Base-by-base conservation (phyloP, 2,888 invertebrate genomes). In the Hirudinaria manillensis region DNA sequence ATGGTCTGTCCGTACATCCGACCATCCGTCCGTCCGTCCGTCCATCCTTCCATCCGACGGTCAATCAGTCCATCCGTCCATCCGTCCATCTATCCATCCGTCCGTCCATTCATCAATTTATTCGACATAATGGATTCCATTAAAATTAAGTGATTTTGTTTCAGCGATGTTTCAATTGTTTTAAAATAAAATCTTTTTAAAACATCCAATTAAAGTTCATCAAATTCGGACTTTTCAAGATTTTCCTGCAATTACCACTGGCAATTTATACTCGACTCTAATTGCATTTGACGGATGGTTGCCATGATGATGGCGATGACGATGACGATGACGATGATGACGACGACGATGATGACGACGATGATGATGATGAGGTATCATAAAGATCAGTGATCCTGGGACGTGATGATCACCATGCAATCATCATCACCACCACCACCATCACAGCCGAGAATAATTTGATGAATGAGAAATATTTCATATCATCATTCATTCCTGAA, bases 371-470 rank as follows among this genome's bases (percentile, higher is more conserved):
- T 61, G 45, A 45, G 45, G 45, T 45, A 16, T 10, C 45, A 45
- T 16, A 16, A 7, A 45, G 45, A 45, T 45, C 13, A 45, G 45
- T 45, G 45, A 45, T 45, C 10, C 10, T 7, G 45, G 45, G 10
- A 45, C 45, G 45, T 45, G 45, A 61, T 61, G 61, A 61, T 61
- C 24, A 61, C 29, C 24, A 61, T 61, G 61, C 24, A 27, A 29
- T 61, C 61, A 61, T 16, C 61, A 61, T 61, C 29, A 61, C n/a
- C 29, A 27, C n/a, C 61, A 61, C 13, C 61, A 61, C n/a, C 29
- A 61, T 61, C 29, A 27, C n/a, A 61, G 10, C 29, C 29, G 61
- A 61, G 4, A 7, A 61, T 61, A 29, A 61, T 45, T 45, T 45
- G 45, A 45, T 45, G 45, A 45, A 45, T 45, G 45, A 45, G 45